Percentiles rank a stretch among this genome's conserved stretches.
phyloP scores from a whole-genome alignment of 2,113 vertebrate genomes.

The Passer montanus region DNA sequence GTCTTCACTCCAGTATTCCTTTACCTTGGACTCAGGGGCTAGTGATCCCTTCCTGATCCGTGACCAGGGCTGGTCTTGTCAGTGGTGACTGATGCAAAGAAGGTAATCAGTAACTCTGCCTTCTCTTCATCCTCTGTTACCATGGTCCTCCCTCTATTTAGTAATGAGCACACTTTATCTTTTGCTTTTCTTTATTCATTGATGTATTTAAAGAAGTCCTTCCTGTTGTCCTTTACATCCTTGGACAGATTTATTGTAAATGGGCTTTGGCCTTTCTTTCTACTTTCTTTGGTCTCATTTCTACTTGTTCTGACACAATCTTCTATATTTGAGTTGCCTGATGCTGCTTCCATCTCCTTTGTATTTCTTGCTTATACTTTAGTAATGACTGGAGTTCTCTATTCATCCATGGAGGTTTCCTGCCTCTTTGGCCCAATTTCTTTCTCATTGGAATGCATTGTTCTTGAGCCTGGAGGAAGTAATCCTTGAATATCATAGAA shows the following conservation, averaged over 20 bases:
- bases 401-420: not conserved
- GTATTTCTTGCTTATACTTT: not conserved
- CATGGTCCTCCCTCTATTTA: not conserved
- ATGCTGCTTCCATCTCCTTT: not conserved
- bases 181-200: not conserved
- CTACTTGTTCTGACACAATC: not conserved
- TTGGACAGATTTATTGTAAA: not conserved
- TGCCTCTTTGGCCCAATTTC: not conserved
- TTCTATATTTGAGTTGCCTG: not conserved
- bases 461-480: not conserved
- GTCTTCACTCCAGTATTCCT: not conserved
- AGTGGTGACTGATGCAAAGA: not conserved
- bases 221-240: not conserved
- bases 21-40: not conserved
- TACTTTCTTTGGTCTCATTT: not conserved
- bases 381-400: not conserved
- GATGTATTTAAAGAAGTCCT: not conserved
- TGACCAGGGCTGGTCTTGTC: not conserved
- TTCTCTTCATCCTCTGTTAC: not conserved
- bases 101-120: not conserved
- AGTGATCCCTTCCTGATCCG: not conserved
- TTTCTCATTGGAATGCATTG: not conserved
- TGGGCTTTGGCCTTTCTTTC: not conserved
- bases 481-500: not conserved
- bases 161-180: not conserved